These are phyloP conservation scores for Apus apus DNA, from an alignment of 2,113 vertebrate species.

Conservation along the genomic window DNA sequence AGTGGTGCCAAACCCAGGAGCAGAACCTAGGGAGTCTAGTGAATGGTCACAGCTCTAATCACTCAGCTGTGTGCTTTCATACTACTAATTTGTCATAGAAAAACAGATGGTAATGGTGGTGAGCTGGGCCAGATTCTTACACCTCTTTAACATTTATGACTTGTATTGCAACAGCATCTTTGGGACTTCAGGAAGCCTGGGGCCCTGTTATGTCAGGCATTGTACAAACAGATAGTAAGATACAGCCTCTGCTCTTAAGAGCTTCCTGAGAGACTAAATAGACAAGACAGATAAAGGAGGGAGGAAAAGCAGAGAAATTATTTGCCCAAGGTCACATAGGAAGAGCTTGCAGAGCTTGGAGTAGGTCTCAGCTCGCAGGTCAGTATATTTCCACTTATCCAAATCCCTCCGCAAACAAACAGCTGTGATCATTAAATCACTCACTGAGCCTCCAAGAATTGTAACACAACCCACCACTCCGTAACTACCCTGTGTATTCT, in stretches of 20 bases:
- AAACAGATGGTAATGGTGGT: conserved; percentile 32
- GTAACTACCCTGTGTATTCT: neutral
- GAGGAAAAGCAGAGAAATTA: conserved; percentile 4
- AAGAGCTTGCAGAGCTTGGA: neutral
- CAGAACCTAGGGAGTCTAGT: neutral
- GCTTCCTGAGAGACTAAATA: conserved; percentile 42
- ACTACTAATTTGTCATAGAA: conserved; percentile 45
- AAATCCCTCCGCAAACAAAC: neutral
- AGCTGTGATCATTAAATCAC: conserved; percentile 21
- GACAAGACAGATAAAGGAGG: conserved; percentile 38
- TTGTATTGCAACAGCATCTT: conserved; percentile 53
- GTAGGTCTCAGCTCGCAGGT: neutral
- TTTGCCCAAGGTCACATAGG: conserved; percentile 15
- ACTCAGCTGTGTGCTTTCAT: neutral
- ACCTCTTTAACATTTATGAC: conserved; percentile 45
- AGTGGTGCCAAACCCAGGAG: neutral
- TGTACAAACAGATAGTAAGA: conserved; percentile 40
- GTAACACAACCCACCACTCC: neutral
- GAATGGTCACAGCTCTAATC: conserved; percentile 25
- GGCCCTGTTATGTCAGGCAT: neutral
- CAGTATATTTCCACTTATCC: conserved; percentile 17
- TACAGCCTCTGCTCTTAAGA: conserved; percentile 9
- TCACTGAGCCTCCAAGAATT: neutral
- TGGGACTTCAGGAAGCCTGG: conserved; percentile 47
- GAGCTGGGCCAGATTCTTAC: conserved; percentile 24